phyloP scores from a whole-genome alignment of 2,797 vertebrate species.

The Pangasius macronema region DNA sequence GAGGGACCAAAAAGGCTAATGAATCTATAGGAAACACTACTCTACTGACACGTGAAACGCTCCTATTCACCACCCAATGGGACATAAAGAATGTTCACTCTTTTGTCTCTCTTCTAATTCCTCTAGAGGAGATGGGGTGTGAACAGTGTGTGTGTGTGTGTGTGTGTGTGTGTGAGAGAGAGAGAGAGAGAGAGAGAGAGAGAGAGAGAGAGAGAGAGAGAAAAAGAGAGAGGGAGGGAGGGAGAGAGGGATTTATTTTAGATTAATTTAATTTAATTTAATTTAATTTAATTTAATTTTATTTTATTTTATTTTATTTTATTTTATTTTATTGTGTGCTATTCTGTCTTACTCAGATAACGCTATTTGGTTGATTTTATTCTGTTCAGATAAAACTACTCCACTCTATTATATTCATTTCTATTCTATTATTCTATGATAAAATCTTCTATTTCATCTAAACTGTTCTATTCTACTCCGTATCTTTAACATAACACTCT shows the following conservation, averaged over 20 bases:
- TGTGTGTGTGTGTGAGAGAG: slow-evolving; percentile 38
- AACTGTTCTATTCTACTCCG: neutral
- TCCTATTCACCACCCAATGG: slow-evolving; percentile 90
- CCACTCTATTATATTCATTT: neutral
- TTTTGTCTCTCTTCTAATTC: slow-evolving; percentile 96
- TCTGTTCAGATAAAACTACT: neutral
- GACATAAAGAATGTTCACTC: slow-evolving; percentile 89
- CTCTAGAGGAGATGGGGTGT: slow-evolving; percentile 87
- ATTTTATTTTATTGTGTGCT: too few species aligned
- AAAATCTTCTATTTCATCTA: neutral
- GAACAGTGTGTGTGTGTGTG: slow-evolving; percentile 74
- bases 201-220: too few species aligned
- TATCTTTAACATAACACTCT: neutral
- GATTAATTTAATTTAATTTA: too few species aligned
- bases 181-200: too few species aligned
- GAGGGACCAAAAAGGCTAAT: slow-evolving; percentile 89
- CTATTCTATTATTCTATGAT: neutral
- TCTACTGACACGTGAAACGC: slow-evolving; percentile 93
- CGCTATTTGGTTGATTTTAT: too few species aligned
- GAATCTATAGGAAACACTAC: slow-evolving; percentile 97
- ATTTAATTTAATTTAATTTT: too few species aligned
- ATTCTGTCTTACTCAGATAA: too few species aligned
- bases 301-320: too few species aligned
- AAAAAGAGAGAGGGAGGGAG: too few species aligned
- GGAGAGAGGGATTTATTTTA: too few species aligned